phyloP scores from a whole-genome alignment of 2,797 vertebrate genomes.

The Hemibagrus guttatus region DNA sequence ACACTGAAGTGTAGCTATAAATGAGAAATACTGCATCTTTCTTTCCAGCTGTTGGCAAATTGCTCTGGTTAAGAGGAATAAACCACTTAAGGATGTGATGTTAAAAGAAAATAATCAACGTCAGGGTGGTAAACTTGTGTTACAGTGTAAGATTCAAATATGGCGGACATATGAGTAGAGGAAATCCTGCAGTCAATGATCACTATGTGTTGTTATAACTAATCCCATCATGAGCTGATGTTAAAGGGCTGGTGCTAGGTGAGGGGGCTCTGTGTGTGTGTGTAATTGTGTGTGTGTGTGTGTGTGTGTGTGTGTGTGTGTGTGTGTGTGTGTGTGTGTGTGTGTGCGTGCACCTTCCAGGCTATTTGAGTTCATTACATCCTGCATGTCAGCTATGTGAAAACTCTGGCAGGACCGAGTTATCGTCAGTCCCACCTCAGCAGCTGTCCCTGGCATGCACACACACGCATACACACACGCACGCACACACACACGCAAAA shows the following conservation, averaged over 20 bases:
- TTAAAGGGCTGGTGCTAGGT: neutral
- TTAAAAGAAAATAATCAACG: neutral
- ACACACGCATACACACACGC: slow-evolving; percentile 1
- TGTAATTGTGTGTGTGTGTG: neutral
- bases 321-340: neutral
- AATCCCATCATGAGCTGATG: neutral
- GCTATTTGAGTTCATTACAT: slow-evolving; percentile 73
- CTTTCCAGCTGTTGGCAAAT: neutral
- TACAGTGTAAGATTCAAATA: neutral
- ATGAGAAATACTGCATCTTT: neutral
- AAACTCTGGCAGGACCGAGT: slow-evolving; percentile 61
- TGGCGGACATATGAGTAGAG: neutral
- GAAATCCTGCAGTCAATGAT: neutral
- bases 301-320: neutral
- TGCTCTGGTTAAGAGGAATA: neutral
- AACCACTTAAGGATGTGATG: neutral
- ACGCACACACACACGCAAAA: neutral
- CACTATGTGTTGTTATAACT: slow-evolving; percentile 19
- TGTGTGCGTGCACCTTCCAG: slow-evolving; percentile 20
- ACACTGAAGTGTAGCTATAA: neutral
- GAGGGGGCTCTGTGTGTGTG: neutral
- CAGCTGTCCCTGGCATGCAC: slow-evolving; percentile 49
- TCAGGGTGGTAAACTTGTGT: neutral
- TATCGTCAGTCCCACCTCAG: slow-evolving; percentile 55
- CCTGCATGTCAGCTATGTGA: slow-evolving; percentile 75